These are phyloP conservation scores for Eretmocerus hayati DNA, from an alignment of 2,888 invertebrate genomes.

Conservation along the genomic window DNA sequence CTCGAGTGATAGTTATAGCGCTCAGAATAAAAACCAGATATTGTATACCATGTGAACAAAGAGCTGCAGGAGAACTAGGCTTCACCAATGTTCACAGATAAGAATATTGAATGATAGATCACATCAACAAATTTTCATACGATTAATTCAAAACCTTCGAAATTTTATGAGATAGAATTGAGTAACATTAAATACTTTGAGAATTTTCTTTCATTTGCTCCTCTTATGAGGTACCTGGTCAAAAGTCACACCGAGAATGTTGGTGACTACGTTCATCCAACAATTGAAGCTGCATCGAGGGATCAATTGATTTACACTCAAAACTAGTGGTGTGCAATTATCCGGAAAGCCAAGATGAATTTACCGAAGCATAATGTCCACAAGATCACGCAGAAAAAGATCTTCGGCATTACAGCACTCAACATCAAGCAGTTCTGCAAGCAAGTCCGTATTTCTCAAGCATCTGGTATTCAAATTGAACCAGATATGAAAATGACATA, in stretches of 20 bases:
- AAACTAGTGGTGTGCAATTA: background rate
- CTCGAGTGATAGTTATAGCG: conserved; percentile 2
- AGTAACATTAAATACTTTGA: background rate
- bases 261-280: conserved; percentile 7
- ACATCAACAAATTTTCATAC: too few species aligned
- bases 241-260: conserved; percentile 1
- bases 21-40: conserved; percentile 11
- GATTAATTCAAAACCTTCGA: too few species aligned
- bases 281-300: conserved; percentile 3
- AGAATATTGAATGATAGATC: background rate
- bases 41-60: conserved; percentile 11
- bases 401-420: background rate
- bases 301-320: background rate
- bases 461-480: background rate
- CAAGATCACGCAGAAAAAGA: background rate
- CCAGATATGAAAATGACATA: background rate
- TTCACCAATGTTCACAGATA: conserved; percentile 7
- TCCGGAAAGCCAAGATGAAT: background rate
- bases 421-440: background rate
- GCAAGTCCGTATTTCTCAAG: background rate
- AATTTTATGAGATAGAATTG: too few species aligned
- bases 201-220: background rate
- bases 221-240: background rate
- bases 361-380: background rate
- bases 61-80: conserved; percentile 3